phyloP scores from a whole-genome alignment of 2,797 vertebrate species.

The Alca torda region DNA sequence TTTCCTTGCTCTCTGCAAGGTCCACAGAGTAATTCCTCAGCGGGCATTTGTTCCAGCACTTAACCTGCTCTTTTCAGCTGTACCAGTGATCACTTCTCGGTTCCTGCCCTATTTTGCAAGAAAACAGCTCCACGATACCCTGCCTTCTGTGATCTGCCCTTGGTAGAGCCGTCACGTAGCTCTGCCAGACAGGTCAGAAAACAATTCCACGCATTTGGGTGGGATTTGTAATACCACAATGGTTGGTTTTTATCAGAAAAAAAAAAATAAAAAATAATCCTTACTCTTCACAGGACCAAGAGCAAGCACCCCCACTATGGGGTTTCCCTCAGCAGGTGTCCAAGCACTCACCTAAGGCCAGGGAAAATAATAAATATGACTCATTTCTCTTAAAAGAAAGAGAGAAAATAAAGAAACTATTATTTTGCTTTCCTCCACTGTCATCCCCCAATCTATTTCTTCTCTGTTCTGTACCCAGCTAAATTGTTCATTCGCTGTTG shows the following conservation, averaged over 20 bases:
- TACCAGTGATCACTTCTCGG: not conserved
- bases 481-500: not conserved
- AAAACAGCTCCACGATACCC: not conserved
- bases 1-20: not conserved
- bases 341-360: not conserved
- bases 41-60: constrained; percentile 13
- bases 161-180: not conserved
- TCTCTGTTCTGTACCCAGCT: not conserved
- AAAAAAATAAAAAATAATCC: not conserved
- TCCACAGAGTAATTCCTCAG: constrained; percentile 20
- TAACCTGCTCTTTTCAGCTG: constrained; percentile 5
- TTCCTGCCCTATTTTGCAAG: not conserved
- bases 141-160: not conserved
- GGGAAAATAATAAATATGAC: not conserved
- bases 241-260: not conserved
- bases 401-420: not conserved
- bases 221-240: not conserved
- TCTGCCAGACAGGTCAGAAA: not conserved
- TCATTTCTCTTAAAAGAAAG: not conserved
- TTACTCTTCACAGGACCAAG: not conserved
- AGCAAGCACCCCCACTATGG: not conserved
- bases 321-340: not conserved
- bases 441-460: not conserved
- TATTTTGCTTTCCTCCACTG: not conserved
- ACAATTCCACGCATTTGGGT: not conserved